Evolutionary conservation across 1,140 invertebrate species (phyloP).

Genomic region (Triops longicaudatus): DNA sequence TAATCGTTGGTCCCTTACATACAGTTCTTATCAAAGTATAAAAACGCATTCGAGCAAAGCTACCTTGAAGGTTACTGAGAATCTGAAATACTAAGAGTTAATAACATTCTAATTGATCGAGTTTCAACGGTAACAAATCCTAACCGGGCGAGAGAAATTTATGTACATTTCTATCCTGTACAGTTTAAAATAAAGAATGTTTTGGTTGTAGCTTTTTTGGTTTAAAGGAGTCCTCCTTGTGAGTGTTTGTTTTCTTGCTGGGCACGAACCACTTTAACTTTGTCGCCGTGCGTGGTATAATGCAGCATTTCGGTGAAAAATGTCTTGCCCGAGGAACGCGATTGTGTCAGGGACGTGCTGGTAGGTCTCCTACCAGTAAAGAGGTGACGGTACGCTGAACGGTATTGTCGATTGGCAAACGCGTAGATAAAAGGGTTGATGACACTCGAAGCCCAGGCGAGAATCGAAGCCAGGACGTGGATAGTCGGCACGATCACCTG

Average conservation of each 20-base stretch:
- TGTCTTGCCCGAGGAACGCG: constrained; percentile 36
- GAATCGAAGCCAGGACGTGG: constrained; percentile 67
- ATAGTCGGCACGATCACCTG: constrained; percentile 53
- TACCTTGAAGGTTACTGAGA: no score
- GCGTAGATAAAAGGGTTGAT: constrained; percentile 82
- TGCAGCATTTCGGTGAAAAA: constrained; percentile 38
- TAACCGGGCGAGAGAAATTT: neutral
- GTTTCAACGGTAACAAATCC: neutral
- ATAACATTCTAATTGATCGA: neutral
- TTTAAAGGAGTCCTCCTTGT: neutral
- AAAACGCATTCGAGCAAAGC: no score
- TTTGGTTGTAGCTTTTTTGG: no score
- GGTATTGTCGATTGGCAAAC: constrained; percentile 70
- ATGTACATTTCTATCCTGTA: neutral
- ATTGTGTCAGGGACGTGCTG: constrained; percentile 33
- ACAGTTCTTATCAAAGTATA: no score
- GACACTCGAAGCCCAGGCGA: constrained; percentile 77
- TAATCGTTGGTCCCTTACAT: neutral
- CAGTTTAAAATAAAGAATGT: neutral
- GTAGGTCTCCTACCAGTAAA: constrained; percentile 36
- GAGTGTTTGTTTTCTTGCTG: neutral
- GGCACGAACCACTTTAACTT: constrained; percentile 24
- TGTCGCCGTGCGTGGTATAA: constrained; percentile 30
- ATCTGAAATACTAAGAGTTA: neutral
- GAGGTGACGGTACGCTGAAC: constrained; percentile 61